Evolutionary conservation across 2,888 invertebrate genomes (phyloP).

Genomic region (Adineta ricciae): DNA sequence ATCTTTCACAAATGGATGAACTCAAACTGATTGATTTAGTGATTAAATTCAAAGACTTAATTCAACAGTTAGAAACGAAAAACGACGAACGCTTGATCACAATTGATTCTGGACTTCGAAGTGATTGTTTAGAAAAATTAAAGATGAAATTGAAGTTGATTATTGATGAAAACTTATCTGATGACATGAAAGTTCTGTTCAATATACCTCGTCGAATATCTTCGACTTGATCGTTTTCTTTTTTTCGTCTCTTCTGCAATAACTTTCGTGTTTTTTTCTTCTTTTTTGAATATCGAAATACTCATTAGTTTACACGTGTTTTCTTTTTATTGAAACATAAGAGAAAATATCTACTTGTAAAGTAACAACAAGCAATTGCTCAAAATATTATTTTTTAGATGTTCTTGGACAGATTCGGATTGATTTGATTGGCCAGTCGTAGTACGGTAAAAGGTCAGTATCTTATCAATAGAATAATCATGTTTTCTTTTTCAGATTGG

Average conservation of each 20-base stretch:
- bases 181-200: slow-evolving; percentile 13
- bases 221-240: not conserved
- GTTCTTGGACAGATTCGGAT: not conserved
- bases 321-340: no score
- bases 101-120: not conserved
- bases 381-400: not conserved
- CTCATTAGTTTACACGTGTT: no score
- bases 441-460: not conserved
- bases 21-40: not conserved
- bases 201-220: not conserved
- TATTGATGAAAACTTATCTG: slow-evolving; percentile 18
- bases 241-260: not conserved
- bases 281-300: no score
- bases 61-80: not conserved
- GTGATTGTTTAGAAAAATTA: not conserved
- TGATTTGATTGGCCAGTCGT: not conserved
- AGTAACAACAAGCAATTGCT: not conserved
- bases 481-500: no score
- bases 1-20: not conserved
- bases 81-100: not conserved
- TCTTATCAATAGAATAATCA: no score
- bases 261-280: no score
- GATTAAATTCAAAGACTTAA: not conserved
- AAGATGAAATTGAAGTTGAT: not conserved
- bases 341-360: not conserved